Percentiles rank a stretch among this genome's conserved stretches.
Conservation (phyloP, 2,888 invertebrate species). For the Meta bourneti region DNA sequence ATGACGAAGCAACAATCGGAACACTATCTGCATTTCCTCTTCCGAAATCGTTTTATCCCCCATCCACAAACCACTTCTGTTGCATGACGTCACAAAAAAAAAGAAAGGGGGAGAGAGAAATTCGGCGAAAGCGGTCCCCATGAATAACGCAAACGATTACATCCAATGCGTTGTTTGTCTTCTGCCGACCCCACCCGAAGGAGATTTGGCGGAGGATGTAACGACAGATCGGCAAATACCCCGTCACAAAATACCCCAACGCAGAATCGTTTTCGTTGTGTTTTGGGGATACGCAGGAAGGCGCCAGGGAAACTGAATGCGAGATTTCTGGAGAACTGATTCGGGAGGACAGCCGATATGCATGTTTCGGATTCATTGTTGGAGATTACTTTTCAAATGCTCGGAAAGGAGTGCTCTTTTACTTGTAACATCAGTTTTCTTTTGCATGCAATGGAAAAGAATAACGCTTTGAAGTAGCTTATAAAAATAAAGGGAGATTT, state of each 20-base stretch:
- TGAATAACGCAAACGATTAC: constrained; percentile 60
- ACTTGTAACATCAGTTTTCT: too few relatives aligned
- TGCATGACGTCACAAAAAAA: constrained; percentile 33
- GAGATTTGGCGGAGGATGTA: constrained; percentile 29
- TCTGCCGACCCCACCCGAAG: not conserved
- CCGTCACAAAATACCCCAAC: constrained; percentile 44
- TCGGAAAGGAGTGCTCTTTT: too few relatives aligned
- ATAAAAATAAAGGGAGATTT: too few relatives aligned
- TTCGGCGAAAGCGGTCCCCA: constrained; percentile 34
- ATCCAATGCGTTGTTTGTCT: constrained; percentile 58
- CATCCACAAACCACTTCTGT: not conserved
- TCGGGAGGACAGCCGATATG: too few relatives aligned
- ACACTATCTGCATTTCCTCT: constrained; percentile 30
- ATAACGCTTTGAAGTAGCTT: too few relatives aligned
- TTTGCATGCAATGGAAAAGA: too few relatives aligned
- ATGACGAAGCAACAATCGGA: constrained; percentile 20
- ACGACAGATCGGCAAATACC: constrained; percentile 53
- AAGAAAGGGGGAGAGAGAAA: not conserved
- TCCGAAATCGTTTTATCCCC: not conserved
- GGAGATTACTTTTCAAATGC: too few relatives aligned
- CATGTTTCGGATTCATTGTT: too few relatives aligned
- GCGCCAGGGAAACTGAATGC: not conserved
- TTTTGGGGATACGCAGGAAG: not conserved
- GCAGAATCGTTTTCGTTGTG: not conserved
- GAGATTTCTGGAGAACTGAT: too few relatives aligned